phyloP scores from a whole-genome alignment of 2,888 invertebrate species.

The Ennomos quercinarius region DNA sequence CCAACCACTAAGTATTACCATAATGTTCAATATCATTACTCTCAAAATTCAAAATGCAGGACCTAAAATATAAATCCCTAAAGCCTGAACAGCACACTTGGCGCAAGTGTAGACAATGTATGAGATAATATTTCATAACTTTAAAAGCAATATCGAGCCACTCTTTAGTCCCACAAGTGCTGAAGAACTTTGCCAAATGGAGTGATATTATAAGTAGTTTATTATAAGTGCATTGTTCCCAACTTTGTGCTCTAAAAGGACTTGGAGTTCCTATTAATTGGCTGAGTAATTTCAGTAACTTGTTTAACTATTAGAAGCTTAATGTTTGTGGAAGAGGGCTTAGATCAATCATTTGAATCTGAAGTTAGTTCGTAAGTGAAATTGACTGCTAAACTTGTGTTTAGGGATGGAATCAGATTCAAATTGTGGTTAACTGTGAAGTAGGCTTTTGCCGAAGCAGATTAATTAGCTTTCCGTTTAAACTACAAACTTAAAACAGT shows the following conservation, averaged over 20 bases:
- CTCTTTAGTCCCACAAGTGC: slow-evolving; percentile 51
- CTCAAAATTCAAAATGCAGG: slow-evolving; percentile 48
- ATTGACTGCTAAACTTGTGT: slow-evolving; percentile 33
- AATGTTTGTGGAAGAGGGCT: slow-evolving; percentile 34
- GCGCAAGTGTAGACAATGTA: slow-evolving; percentile 70
- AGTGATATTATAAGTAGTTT: slow-evolving; percentile 48
- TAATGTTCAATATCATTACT: slow-evolving; percentile 33
- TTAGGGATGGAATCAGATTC: slow-evolving; percentile 7
- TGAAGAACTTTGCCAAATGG: slow-evolving; percentile 52
- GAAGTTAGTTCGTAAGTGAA: slow-evolving; percentile 23
- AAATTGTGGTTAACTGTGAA: neutral
- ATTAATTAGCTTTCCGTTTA: too few relatives aligned
- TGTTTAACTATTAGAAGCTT: slow-evolving; percentile 42
- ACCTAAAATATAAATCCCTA: slow-evolving; percentile 59
- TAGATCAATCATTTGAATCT: slow-evolving; percentile 39
- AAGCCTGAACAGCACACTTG: slow-evolving; percentile 54
- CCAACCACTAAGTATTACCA: slow-evolving; percentile 15
- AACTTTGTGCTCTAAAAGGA: slow-evolving; percentile 35
- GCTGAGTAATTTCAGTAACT: slow-evolving; percentile 41
- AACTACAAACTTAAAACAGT: too few relatives aligned
- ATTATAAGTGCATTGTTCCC: slow-evolving; percentile 47
- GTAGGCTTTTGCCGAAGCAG: too few relatives aligned
- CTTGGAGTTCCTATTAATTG: slow-evolving; percentile 44
- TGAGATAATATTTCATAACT: slow-evolving; percentile 72
- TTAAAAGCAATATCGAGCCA: slow-evolving; percentile 68